Base-by-base conservation (phyloP, 2,797 vertebrate genomes). In the Sitta carolinensis region DNA sequence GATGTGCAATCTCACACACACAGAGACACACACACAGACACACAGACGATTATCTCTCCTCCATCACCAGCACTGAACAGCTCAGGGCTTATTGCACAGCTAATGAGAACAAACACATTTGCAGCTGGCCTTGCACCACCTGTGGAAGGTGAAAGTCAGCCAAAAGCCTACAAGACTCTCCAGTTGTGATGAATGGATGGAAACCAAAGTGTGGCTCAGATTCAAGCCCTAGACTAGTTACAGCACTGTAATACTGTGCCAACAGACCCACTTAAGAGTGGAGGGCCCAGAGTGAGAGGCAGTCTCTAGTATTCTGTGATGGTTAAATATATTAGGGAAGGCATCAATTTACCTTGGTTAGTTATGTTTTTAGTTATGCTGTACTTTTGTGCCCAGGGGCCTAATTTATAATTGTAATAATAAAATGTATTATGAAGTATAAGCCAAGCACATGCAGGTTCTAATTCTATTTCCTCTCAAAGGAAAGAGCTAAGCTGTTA, bases 401-500 rank as follows among this genome's bases (percentile, higher is more conserved):
- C 81, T 19, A 90, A 93, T 91, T 96, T 93, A 96, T 96, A 88
- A 94, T 84, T 89, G 91, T 62, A 88, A 94, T 95, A 93, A 94
- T 77, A 97, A 95, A 95, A 96, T 64, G 50, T 68, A 94, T 96
- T 96, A 94, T 90, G 59, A 94, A 94, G 88, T 84, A 84, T 93
- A 88, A 94, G 93, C 95, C 89, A 97, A 91, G 86, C 91, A 95
- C 95, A 96, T 91, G 93, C 89, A 94, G n/a, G 26, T 84, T 93
- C 85, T 94, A 96, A 96, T 90, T 96, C 93, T 95, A 72, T 83
- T 97, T 93, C 83, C 80, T 95, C 70, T 91, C 80, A 89, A 88
- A 95, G 74, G 84, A 96, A 96, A 91, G 89, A 77, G 85, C 85
- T 93, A 96, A 96, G 87, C 85, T 94, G 89, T 93, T 94, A 96